Evolutionary conservation across 2,888 invertebrate genomes (phyloP), one percentile per base, ranked within the genome.

Genomic region (Tetheella fluctuosa): DNA sequence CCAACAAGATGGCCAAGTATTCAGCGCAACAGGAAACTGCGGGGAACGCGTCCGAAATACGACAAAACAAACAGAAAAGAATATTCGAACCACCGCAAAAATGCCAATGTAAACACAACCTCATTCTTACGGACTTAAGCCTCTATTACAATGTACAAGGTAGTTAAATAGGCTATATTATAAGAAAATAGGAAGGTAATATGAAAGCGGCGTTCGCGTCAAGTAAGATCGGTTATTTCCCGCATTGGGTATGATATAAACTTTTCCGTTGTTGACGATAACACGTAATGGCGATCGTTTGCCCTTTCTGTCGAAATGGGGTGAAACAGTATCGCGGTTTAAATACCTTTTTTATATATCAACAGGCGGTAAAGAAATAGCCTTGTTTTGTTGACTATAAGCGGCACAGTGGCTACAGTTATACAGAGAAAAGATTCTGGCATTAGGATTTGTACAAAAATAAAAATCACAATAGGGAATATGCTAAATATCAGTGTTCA

Each of bases 1-100:
- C 76, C 84, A 85, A 87, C 91, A 91, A 91, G 91, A 91, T 91
- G 91, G 91, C 90, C 84, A 86, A 76, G 81, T 85, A 84, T 86
- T 88, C 86, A 86, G 81, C 81, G 83, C 83, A 79, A 73, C 84
- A 85, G 91, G 91, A 91, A 89, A 86, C 89, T 87, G 87, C 73
- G 85, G 85, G 82, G 83, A 77, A 77, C 81, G 79, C 79, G 72
- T 83, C 83, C 81, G 77, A 83, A 83, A 81, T 77, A 68, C 72
- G 80, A 89, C 88, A 86, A 77, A 84, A 85, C 83, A 81, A 81
- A 72, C 60, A 66, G 54, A 57, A 54, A 37, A 53, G 67, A 71
- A 67, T 62, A 52, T 58, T 65, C 20, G 48, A 76, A 72, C 64
- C 17, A 54, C 60, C 10, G 20, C 0, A 6, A 15, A 0, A 1